A percentile compares a stretch with the other conserved stretches of the same genome.
Evolutionary conservation across 2,113 vertebrate species (phyloP).

Genomic region (Serinus canaria): DNA sequence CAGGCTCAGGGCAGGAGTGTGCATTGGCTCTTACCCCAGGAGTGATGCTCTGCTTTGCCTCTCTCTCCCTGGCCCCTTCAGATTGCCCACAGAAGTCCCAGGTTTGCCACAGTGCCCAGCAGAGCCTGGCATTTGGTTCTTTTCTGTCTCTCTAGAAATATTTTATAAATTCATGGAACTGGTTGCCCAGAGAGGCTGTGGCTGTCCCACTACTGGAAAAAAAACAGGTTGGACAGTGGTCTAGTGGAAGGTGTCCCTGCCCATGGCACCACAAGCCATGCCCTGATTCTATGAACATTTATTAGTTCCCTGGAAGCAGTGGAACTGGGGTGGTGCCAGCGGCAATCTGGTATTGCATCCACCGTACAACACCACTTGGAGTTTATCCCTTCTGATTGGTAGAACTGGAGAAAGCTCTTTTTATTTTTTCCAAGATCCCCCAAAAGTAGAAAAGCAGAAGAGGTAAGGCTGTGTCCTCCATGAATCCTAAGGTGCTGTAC

Average conservation of each 20-base stretch:
- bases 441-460: background rate
- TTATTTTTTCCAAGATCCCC: background rate
- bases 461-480: background rate
- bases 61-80: background rate
- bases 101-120: background rate
- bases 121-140: background rate
- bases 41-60: background rate
- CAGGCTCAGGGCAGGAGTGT: background rate
- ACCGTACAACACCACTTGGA: background rate
- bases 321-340: background rate
- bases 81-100: background rate
- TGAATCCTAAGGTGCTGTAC: accelerated
- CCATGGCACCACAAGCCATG: background rate
- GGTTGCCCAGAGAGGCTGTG: background rate
- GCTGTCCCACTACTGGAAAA: background rate
- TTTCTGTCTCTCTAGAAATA: background rate
- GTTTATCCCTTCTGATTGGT: background rate
- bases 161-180: background rate
- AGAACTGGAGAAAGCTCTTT: background rate
- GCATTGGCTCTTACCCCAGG: background rate
- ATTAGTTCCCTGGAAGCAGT: background rate
- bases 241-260: background rate
- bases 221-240: background rate
- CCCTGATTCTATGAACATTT: background rate
- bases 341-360: background rate